These are phyloP conservation scores for Gulo gulo DNA, from an alignment of 2,113 vertebrate species.

Conservation along the genomic window DNA sequence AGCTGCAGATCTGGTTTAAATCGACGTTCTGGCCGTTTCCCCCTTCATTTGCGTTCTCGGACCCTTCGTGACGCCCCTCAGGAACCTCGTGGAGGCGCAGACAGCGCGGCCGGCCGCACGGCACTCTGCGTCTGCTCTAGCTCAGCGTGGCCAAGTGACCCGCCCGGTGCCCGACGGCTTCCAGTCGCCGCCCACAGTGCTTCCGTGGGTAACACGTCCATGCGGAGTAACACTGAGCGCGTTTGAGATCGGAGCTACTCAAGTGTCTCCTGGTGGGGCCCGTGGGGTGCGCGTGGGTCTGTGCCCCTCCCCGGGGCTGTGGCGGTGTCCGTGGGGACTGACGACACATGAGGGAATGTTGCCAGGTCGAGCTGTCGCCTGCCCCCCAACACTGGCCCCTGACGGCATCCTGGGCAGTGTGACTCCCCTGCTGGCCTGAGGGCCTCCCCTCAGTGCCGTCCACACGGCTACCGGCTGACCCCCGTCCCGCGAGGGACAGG, in stretches of 20 bases:
- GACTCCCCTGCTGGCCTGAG: too few relatives aligned
- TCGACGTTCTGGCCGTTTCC: background rate
- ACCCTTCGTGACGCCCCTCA: background rate
- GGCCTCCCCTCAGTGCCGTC: background rate
- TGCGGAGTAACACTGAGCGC: background rate
- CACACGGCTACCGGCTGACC: background rate
- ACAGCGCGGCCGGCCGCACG: background rate
- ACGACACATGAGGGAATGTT: background rate
- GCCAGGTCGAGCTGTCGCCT: background rate
- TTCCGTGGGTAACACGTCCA: background rate
- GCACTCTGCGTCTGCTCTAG: too few relatives aligned
- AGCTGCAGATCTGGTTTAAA: background rate
- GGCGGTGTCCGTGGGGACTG: background rate
- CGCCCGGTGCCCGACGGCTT: background rate
- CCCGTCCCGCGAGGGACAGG: too few relatives aligned
- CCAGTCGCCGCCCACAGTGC: background rate
- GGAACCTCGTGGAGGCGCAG: background rate
- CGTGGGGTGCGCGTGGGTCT: too few relatives aligned
- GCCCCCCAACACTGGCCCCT: background rate
- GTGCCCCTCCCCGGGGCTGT: accelerated
- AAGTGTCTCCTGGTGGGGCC: background rate
- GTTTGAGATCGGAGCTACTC: background rate
- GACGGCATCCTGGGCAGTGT: too few relatives aligned
- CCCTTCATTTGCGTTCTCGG: background rate
- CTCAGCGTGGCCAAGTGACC: background rate